Percentiles rank a stretch among this genome's conserved stretches.
Evolutionary conservation across 2,888 invertebrate species (phyloP).

Genomic region (Sesia apiformis): DNA sequence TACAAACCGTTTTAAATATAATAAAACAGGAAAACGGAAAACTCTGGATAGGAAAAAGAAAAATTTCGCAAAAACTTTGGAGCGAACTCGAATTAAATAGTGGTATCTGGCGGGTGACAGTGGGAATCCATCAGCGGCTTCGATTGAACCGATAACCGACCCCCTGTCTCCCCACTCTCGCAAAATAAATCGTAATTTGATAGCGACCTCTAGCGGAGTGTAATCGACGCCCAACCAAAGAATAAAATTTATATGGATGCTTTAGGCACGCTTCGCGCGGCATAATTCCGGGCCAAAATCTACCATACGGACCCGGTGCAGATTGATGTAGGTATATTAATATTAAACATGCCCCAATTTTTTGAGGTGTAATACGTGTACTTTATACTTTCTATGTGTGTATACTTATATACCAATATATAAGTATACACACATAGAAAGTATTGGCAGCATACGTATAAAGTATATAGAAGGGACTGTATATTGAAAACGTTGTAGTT

Average conservation of each 20-base stretch:
- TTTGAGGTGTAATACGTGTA: too few relatives aligned
- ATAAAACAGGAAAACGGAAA: constrained; percentile 5
- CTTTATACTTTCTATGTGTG: too few relatives aligned
- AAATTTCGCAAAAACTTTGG: constrained; percentile 46
- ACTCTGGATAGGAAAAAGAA: constrained; percentile 18
- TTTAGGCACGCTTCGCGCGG: neutral
- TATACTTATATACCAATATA: too few relatives aligned
- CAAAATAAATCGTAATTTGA: constrained; percentile 56
- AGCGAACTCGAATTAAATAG: constrained; percentile 63
- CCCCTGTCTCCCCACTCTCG: constrained; percentile 15
- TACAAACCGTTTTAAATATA: neutral
- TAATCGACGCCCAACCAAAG: constrained; percentile 9
- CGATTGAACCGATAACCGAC: constrained; percentile 43
- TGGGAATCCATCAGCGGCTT: constrained; percentile 56
- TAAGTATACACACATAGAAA: too few relatives aligned
- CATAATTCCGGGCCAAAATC: too few relatives aligned
- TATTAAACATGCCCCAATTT: too few relatives aligned
- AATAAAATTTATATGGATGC: constrained; percentile 1
- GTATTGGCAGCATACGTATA: too few relatives aligned
- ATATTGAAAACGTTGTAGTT: too few relatives aligned
- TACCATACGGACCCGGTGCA: too few relatives aligned
- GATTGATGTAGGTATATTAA: too few relatives aligned
- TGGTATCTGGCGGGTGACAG: constrained; percentile 54
- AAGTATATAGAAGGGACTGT: too few relatives aligned
- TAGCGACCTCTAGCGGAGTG: constrained; percentile 25